Conservation (phyloP, 2,113 vertebrate genomes). For the Muntiacus muntjak region DNA sequence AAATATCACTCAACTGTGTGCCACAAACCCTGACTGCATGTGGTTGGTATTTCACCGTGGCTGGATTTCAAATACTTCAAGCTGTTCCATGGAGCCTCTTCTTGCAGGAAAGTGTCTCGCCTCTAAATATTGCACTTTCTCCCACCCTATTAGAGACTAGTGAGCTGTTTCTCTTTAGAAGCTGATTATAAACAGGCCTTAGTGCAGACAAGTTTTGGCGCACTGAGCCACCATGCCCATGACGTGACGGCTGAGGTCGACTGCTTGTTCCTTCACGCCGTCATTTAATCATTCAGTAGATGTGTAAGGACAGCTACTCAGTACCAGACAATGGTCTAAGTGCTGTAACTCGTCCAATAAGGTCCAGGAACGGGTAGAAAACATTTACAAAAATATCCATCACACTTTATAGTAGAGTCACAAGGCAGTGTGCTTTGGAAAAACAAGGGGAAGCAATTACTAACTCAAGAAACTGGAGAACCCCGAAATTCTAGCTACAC, state of each 20-base stretch:
- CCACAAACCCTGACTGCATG: background rate
- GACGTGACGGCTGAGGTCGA: background rate
- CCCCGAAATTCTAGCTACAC: background rate
- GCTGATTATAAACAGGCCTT: background rate
- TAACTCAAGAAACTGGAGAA: background rate
- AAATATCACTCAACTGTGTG: background rate
- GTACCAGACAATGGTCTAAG: background rate
- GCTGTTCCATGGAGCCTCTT: background rate
- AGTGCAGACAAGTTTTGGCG: background rate
- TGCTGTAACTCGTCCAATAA: background rate
- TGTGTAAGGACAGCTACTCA: background rate
- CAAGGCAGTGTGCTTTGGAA: background rate
- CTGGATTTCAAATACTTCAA: background rate
- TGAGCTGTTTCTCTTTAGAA: slow-evolving; percentile 25
- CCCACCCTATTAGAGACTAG: background rate
- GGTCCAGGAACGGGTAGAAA: background rate
- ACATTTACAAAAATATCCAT: background rate
- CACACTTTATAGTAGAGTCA: background rate
- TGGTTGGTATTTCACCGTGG: background rate
- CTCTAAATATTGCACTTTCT: background rate
- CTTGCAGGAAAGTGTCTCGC: background rate
- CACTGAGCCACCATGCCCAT: background rate
- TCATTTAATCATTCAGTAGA: background rate
- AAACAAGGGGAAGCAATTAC: background rate
- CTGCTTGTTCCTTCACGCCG: background rate